Evolutionary conservation across 2,888 invertebrate genomes (phyloP), one percentile per base, ranked within the genome.

Genomic region (Latheticus oryzae): DNA sequence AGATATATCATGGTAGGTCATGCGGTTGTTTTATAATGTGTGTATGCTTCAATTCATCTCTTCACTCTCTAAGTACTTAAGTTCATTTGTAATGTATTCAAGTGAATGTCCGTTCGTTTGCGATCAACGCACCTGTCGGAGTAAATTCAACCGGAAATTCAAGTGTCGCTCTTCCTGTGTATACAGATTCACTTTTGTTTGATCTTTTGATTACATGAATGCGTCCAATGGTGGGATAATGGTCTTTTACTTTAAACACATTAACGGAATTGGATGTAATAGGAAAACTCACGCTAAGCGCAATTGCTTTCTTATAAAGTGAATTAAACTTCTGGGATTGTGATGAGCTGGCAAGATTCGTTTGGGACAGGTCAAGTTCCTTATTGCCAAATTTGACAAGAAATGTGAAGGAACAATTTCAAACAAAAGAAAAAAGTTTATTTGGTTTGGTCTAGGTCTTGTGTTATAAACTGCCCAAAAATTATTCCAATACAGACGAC

Each of bases 31-130:
- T 7, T 9, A 43, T 43, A 11, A 26, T 30, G 19, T n/a, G 45
- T 43, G 47, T 35, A 35, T 35, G 47, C 19, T 24, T 33, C 35
- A 47, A 47, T 47, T 47, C 47, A 47, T 47, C 47, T 47, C 47
- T 42, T 16, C 9, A 12, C 12, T 38, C 15, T 38, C 15, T 33
- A n/a, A 2, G 23, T 42, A 35, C 54, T 53, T 48, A 63, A 61
- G 65, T 64, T 66, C 62, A 64, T 58, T 64, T 63, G 60, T 66
- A 68, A 69, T 70, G 64, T 65, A 67, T 67, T 65, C 69, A 66
- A 68, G 70, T 69, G 67, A 70, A 70, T 55, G 69, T 67, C 70
- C 69, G 67, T 62, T 63, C 51, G 65, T 58, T 58, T 48, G 67
- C 66, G 62, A 64, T 67, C 65, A 65, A 64, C 63, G 64, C 56